A percentile compares a stretch with the other conserved stretches of the same genome.
These are phyloP conservation scores for Zaprionus obscuricornis DNA, from an alignment of 2,888 invertebrate genomes.

Conservation along the genomic window DNA sequence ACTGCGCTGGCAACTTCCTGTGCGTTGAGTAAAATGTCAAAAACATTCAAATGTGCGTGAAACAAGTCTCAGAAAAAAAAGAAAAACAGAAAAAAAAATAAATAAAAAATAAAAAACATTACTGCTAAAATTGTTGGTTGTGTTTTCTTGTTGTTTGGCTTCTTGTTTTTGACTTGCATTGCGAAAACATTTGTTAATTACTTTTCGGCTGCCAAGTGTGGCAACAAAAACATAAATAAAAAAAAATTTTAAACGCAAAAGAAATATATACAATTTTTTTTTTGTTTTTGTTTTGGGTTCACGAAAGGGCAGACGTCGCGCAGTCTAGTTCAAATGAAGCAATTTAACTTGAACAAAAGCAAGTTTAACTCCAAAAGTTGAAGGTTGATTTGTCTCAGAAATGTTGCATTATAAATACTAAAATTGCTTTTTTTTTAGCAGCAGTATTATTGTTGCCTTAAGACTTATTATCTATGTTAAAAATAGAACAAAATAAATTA, in stretches of 20 bases:
- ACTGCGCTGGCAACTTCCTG: constrained; percentile 46
- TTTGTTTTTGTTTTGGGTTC: constrained; percentile 1
- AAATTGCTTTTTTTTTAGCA: too few species aligned
- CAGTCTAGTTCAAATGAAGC: constrained; percentile 39
- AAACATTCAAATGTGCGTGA: constrained; percentile 43
- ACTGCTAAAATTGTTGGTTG: too few species aligned
- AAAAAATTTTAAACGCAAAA: not conserved
- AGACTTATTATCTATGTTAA: too few species aligned
- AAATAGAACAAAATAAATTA: too few species aligned
- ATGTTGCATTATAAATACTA: too few species aligned
- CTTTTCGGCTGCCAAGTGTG: constrained; percentile 48
- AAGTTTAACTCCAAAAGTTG: not conserved
- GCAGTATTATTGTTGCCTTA: too few species aligned
- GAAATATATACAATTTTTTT: too few species aligned
- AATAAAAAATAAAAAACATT: too few species aligned
- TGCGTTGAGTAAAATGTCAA: constrained; percentile 51
- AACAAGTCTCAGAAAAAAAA: not conserved
- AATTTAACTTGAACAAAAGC: constrained; percentile 47
- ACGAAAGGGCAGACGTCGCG: constrained; percentile 9
- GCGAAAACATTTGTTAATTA: constrained; percentile 68
- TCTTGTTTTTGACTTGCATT: constrained; percentile 43
- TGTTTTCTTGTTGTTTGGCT: too few species aligned
- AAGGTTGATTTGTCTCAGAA: too few species aligned
- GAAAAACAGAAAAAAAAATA: too few species aligned
- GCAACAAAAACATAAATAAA: not conserved